A percentile compares a stretch with the other conserved stretches of the same genome.
These are phyloP conservation scores for Lacerta bilineata DNA, from an alignment of 2,797 vertebrate species.

Conservation along the genomic window DNA sequence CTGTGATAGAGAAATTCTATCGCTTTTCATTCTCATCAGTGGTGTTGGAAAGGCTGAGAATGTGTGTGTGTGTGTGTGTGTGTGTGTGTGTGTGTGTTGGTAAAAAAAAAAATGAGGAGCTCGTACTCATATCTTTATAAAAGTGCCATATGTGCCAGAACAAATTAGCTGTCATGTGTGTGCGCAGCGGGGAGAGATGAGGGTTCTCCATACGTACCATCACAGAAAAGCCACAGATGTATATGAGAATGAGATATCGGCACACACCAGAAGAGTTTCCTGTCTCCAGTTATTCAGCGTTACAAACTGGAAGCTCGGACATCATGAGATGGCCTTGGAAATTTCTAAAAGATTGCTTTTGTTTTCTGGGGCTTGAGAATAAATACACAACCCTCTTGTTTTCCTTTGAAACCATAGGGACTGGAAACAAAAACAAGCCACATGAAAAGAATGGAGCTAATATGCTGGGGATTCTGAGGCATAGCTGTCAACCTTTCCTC, in stretches of 20 bases:
- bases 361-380: neutral
- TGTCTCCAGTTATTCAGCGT: neutral
- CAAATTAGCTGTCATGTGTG: no score
- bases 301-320: neutral
- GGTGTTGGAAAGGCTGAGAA: neutral
- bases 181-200: no score
- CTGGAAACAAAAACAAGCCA: neutral
- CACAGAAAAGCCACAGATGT: no score
- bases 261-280: neutral
- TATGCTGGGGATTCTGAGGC: neutral
- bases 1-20: slow-evolving; percentile 27
- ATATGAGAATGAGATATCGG: neutral
- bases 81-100: no score
- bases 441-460: neutral
- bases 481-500: no score
- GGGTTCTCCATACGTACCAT: no score
- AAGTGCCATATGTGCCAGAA: no score
- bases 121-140: no score
- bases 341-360: neutral
- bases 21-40: neutral
- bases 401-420: slow-evolving; percentile 7
- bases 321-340: neutral
- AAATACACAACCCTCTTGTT: neutral
- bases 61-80: neutral
- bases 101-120: neutral